Base-by-base conservation (phyloP, 2,113 vertebrate species). In the Pachycephala philippinensis region DNA sequence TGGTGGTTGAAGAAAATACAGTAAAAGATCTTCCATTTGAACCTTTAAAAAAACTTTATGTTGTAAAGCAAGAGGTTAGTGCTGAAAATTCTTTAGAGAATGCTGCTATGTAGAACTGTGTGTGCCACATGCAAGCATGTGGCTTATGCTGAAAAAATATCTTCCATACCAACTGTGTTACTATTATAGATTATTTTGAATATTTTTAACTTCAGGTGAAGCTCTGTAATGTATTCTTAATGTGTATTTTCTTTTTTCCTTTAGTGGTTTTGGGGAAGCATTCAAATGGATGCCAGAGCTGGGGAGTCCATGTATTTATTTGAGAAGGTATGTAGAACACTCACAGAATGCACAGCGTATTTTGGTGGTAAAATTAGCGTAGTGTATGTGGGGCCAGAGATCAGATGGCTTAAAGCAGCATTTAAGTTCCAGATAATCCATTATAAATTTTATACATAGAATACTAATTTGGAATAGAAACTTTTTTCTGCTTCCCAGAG, bases 201-300 rank as follows among this genome's bases (percentile, higher is more conserved):
- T n/a, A 18, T 72, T 88, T 91, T 82, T 20, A 59, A 31, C 10
- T 63, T 42, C 5, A 8, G 7, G 2, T 76, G 15, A 40, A 53
- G 15, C 28, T n/a, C 12, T 87, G 6, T 59, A n/a, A 53, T 17
- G 9, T 50, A 21, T 50, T 69, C 23, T 63, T 74, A 59, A 71
- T 14, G 4, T 45, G 16, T 44, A 5, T 28, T 35, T 94, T 91
- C 33, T 52, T 94, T 81, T 89, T 83, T 26, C 66, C 61, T 81
- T 53, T 42, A 99, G 99, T 99, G 99, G 99, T 99, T 99, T 97
- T 99, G 99, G 99, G 99, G 99, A 94, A 99, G 99, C 95, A 99
- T 99, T 98, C 99, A 99, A 94, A 99, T 99, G 99, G 99, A 99
- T 94, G 99, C 99, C 71, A 98, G 99, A 85, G 99, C 99, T 84